phyloP scores from a whole-genome alignment of 2,113 vertebrate genomes.

The Paralichthys olivaceus region DNA sequence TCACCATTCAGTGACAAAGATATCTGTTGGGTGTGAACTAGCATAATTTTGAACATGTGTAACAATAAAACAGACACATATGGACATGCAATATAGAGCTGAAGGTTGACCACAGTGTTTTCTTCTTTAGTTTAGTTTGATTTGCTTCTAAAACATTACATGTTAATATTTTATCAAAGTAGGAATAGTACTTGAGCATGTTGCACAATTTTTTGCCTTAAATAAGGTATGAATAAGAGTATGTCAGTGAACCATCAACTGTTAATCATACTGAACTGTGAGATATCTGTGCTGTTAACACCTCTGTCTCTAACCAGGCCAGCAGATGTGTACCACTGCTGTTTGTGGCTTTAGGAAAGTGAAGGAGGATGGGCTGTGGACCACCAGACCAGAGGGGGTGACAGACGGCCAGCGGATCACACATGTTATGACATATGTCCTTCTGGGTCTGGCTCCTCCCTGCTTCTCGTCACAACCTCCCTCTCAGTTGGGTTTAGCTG shows the following conservation, averaged over 20 bases:
- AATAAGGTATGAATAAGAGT: neutral
- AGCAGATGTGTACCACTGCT: constrained; percentile 23
- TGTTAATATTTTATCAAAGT: neutral
- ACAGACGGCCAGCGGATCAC: constrained; percentile 65
- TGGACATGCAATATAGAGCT: neutral
- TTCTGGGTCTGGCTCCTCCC: constrained; percentile 40
- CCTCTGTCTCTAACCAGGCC: neutral
- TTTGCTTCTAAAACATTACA: too few relatives aligned
- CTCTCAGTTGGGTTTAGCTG: constrained; percentile 26
- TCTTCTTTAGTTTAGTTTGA: neutral
- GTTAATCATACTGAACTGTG: neutral
- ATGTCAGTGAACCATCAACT: neutral
- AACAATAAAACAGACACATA: neutral
- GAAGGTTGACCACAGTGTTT: neutral
- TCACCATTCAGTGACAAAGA: neutral
- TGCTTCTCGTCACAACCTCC: constrained; percentile 42
- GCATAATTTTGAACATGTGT: too few relatives aligned
- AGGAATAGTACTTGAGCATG: neutral
- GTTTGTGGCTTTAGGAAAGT: constrained; percentile 5
- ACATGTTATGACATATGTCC: constrained; percentile 74
- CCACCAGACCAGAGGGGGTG: constrained; percentile 44
- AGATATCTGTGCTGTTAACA: neutral
- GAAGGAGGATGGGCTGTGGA: constrained; percentile 10
- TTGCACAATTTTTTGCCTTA: too few relatives aligned
- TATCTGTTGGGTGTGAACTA: neutral